Percentiles rank a stretch among this genome's conserved stretches.
These are phyloP conservation scores for Dicrostonyx torquatus DNA, from an alignment of 2,797 vertebrate genomes.

Conservation along the genomic window DNA sequence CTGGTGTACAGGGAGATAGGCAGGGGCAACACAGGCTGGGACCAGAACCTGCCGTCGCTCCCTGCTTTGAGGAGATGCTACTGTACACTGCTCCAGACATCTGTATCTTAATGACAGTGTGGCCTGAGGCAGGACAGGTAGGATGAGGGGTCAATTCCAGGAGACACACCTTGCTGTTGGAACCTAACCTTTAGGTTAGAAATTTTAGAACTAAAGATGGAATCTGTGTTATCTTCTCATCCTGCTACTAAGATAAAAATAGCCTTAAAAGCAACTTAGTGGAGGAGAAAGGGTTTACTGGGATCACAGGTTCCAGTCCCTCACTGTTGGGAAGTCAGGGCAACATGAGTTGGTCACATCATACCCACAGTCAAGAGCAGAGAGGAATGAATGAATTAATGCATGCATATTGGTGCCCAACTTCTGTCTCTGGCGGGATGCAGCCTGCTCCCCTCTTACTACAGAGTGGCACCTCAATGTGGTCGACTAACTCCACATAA, in stretches of 20 bases:
- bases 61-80: not conserved
- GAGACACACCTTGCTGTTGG: not conserved
- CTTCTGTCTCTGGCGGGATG: not conserved
- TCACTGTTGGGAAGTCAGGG: not conserved
- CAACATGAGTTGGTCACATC: not conserved
- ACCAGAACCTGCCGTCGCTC: not conserved
- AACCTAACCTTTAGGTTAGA: not conserved
- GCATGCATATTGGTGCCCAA: not conserved
- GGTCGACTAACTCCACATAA: no score
- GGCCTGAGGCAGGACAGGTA: not conserved
- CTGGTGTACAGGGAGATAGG: not conserved
- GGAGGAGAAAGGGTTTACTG: not conserved
- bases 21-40: no score
- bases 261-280: not conserved
- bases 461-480: no score
- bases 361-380: not conserved
- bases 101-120: not conserved
- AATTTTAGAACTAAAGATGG: not conserved
- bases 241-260: not conserved
- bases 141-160: not conserved
- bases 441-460: no score
- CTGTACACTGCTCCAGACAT: not conserved
- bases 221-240: not conserved
- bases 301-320: not conserved
- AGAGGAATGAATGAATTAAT: not conserved